A percentile compares a stretch with the other conserved stretches of the same genome.
Conservation (phyloP, 2,113 vertebrate species). For the Ginglymostoma cirratum region DNA sequence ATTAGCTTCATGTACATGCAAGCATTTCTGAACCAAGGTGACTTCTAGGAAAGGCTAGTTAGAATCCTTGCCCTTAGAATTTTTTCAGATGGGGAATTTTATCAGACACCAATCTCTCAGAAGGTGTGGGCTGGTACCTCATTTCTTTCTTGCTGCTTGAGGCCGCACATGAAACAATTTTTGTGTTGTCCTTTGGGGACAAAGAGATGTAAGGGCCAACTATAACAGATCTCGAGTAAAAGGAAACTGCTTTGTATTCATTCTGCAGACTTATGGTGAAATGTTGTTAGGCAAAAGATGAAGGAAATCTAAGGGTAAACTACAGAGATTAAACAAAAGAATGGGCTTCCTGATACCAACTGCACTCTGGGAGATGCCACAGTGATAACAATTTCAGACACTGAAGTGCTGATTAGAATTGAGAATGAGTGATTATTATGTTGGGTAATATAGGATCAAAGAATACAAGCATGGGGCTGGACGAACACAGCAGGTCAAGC, state of each 20-base stretch:
- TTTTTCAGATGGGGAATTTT: too few species aligned
- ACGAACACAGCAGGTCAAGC: too few species aligned
- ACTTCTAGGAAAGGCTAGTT: not conserved
- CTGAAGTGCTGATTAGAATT: not conserved
- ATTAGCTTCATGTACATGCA: not conserved
- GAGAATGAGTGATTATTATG: not conserved
- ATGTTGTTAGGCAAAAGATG: not conserved
- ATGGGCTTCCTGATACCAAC: not conserved
- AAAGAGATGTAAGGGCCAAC: not conserved
- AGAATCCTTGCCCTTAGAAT: too few species aligned
- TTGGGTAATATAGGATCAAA: not conserved
- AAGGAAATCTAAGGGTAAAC: not conserved
- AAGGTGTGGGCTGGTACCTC: not conserved
- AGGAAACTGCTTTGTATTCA: not conserved
- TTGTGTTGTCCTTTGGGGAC: not conserved
- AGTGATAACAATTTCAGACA: not conserved
- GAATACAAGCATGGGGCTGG: too few species aligned
- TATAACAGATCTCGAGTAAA: not conserved
- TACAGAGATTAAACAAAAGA: not conserved
- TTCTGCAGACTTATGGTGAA: not conserved
- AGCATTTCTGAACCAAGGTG: not conserved
- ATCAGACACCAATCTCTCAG: not conserved
- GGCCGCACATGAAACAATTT: not conserved
- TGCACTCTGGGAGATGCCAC: not conserved
- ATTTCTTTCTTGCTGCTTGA: not conserved